Evolutionary conservation across 2,113 vertebrate species (phyloP).

Genomic region (Hippocampus barbouri): DNA sequence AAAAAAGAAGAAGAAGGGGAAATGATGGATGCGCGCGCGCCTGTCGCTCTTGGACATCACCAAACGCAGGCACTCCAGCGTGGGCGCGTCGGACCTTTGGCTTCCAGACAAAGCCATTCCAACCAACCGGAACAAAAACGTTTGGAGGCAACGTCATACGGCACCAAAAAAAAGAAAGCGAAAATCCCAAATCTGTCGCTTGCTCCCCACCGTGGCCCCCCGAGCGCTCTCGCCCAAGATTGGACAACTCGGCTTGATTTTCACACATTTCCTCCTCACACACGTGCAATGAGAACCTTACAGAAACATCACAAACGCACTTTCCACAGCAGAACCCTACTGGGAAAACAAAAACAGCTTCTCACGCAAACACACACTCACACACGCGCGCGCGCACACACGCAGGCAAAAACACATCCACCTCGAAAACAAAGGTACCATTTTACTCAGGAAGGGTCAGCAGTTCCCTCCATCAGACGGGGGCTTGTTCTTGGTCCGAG

Average conservation of each 20-base stretch:
- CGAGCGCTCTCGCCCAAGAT: neutral
- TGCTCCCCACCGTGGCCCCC: too few relatives aligned
- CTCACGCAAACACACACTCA: constrained; percentile 47
- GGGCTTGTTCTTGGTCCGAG: constrained; percentile 77
- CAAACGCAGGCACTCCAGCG: too few relatives aligned
- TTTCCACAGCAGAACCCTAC: constrained; percentile 27
- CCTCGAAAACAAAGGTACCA: constrained; percentile 78
- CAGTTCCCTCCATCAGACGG: constrained; percentile 78
- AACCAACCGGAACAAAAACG: too few relatives aligned
- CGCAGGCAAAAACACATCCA: constrained; percentile 69
- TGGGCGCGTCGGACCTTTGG: too few relatives aligned
- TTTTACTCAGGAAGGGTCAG: constrained; percentile 80
- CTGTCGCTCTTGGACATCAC: too few relatives aligned
- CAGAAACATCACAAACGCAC: constrained; percentile 14
- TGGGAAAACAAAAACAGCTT: constrained; percentile 32
- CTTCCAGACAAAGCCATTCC: too few relatives aligned
- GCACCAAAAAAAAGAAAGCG: too few relatives aligned
- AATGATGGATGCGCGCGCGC: too few relatives aligned
- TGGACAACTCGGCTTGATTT: neutral
- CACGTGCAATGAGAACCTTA: constrained; percentile 23
- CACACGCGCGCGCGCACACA: constrained; percentile 51
- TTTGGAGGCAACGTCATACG: too few relatives aligned
- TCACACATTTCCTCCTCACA: neutral
- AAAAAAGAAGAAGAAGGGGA: too few relatives aligned
- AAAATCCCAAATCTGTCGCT: too few relatives aligned